Conservation (phyloP, 2,888 invertebrate species). For the Lacanobia oleracea region DNA sequence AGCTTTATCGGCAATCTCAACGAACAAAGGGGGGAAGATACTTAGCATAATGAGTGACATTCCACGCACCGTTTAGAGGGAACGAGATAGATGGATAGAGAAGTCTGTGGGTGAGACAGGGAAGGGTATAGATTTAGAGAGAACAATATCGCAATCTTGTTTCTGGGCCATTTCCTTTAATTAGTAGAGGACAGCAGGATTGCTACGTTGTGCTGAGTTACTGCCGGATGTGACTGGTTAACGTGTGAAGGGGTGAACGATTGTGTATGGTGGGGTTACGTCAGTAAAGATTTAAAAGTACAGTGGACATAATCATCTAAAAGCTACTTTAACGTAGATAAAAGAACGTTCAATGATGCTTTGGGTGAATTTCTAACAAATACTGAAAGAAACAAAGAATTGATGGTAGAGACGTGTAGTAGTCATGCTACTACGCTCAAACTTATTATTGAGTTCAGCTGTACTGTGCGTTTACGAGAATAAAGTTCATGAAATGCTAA, state of each 20-base stretch:
- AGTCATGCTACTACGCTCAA: background rate
- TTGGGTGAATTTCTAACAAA: background rate
- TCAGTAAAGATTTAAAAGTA: slow-evolving; percentile 14
- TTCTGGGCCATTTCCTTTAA: slow-evolving; percentile 91
- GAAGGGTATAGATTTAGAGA: slow-evolving; percentile 77
- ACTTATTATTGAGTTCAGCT: no score
- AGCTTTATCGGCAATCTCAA: slow-evolving; percentile 82
- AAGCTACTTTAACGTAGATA: background rate
- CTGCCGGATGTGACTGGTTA: slow-evolving; percentile 76
- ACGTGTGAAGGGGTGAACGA: slow-evolving; percentile 63
- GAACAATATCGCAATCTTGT: slow-evolving; percentile 91
- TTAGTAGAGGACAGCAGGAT: slow-evolving; percentile 89
- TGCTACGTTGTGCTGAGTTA: slow-evolving; percentile 82
- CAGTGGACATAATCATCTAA: background rate
- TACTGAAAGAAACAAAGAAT: background rate
- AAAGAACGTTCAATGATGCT: background rate
- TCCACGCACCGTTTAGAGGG: slow-evolving; percentile 85
- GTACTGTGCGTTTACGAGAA: no score
- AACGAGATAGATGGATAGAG: slow-evolving; percentile 70
- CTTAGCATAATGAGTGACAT: slow-evolving; percentile 91
- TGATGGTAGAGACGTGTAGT: background rate
- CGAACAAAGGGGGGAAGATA: slow-evolving; percentile 87
- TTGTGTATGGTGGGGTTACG: slow-evolving; percentile 34
- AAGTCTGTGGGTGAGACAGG: slow-evolving; percentile 58
- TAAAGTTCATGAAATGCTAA: no score